These are phyloP conservation scores for Tachyglossus aculeatus DNA, from an alignment of 2,797 vertebrate species.

Conservation along the genomic window DNA sequence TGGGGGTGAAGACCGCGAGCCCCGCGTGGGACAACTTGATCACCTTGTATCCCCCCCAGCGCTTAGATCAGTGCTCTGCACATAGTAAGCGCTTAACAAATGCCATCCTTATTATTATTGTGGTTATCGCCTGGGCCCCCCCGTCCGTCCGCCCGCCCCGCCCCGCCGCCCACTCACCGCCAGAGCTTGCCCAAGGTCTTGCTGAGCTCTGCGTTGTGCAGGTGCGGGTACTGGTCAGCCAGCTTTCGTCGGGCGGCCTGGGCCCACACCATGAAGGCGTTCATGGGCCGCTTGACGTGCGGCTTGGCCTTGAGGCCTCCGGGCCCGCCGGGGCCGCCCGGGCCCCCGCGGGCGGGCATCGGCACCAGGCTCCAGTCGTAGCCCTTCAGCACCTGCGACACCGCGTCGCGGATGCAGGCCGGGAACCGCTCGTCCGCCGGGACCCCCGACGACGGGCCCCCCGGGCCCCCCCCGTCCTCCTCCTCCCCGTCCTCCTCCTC, in stretches of 20 bases:
- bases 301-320: slow-evolving; percentile 91
- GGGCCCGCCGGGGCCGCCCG: slow-evolving; percentile 64
- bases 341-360: slow-evolving; percentile 90
- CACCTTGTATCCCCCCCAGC: no score
- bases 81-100: no score
- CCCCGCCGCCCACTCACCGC: slow-evolving; percentile 78
- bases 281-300: slow-evolving; percentile 98
- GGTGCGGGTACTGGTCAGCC: slow-evolving; percentile 93
- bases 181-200: slow-evolving; percentile 95
- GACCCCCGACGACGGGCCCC: slow-evolving; percentile 71
- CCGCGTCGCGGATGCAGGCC: slow-evolving; percentile 94
- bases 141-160: neutral
- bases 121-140: no score
- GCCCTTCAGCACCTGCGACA: slow-evolving; percentile 95
- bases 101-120: no score
- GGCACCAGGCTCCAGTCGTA: slow-evolving; percentile 98
- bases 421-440: slow-evolving; percentile 93
- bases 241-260: slow-evolving; percentile 92
- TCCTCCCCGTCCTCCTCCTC: slow-evolving; percentile 25
- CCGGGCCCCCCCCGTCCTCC: neutral
- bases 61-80: no score
- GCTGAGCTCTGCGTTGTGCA: slow-evolving; percentile 96
- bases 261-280: slow-evolving; percentile 99
- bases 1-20: no score
- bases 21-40: no score